Base-by-base conservation (phyloP, 2,888 invertebrate genomes). In the Trimorus sp. region DNA sequence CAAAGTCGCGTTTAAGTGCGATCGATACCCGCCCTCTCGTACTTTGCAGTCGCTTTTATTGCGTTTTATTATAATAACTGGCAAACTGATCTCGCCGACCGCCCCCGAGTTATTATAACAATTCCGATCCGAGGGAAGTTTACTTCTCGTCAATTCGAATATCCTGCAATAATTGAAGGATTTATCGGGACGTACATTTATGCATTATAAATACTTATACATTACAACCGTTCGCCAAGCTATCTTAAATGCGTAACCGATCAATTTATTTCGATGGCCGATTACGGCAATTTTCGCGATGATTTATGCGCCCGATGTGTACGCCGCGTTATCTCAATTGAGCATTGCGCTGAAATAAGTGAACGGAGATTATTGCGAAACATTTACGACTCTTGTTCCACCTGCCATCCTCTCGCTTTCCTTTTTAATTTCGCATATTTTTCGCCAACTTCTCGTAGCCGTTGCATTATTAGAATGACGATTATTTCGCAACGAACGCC, bases 61-160 rank as follows among this genome's bases (percentile, higher is more conserved):
- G 36, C 65, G 36, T 70, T 79, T 73, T 60, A 16, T 70, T 70
- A 70, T 75, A 75, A 75, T 63, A 58, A 79, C 49, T 26, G 51
- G 36, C 37, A 62, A 73, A 62, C 53, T 38, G 53, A 73, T 48
- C 26, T 37, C 12, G 62, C 37, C 26, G 49, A 71, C 53, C 37
- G 15, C 15, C 65, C 38, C 12, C 7, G 15, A 42, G 49, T 56
- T 54, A 63, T 78, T 59, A 65, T 66, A 56, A 48, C 14, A 71
- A 49, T 7, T 70, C 63, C 51, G 37, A 70, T 65, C 70, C 65
- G 38, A 70, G 63, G 48, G 68, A 65, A 71, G 53, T 71, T 78
- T 71, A 48, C 65, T 54, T 71, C 60, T 51, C 59, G 40, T 54
- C 59, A 71, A 59, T 63, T 77, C 58, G 53, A 77, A 70, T 70